phyloP scores from a whole-genome alignment of 2,797 vertebrate species.

The Lateolabrax maculatus region DNA sequence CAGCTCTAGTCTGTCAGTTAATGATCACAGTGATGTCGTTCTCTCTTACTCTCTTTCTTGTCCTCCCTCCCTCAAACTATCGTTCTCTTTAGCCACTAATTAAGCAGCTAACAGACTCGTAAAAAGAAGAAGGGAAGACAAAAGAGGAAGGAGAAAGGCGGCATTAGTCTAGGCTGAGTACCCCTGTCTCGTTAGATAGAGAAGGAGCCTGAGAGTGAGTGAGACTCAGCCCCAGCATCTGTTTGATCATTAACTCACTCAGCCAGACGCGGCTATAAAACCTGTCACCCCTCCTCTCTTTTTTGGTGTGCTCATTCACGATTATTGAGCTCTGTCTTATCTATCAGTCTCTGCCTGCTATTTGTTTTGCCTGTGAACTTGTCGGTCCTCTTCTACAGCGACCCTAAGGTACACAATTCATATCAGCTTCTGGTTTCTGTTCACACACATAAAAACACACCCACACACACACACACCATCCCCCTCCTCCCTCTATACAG shows the following conservation, averaged over 20 bases:
- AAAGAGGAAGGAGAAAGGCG: slow-evolving; percentile 64
- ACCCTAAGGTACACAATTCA: slow-evolving; percentile 20
- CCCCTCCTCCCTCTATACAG: slow-evolving; percentile 3
- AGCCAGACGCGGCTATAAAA: slow-evolving; percentile 62
- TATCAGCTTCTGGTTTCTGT: slow-evolving; percentile 50
- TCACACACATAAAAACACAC: slow-evolving; percentile 34
- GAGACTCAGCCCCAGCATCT: slow-evolving; percentile 56
- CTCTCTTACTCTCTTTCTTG: slow-evolving; percentile 18
- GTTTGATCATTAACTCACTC: slow-evolving; percentile 79
- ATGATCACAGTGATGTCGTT: slow-evolving; percentile 47
- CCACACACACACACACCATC: background rate
- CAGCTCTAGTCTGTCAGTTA: slow-evolving; percentile 40
- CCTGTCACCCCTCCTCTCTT: slow-evolving; percentile 35
- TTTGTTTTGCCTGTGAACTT: slow-evolving; percentile 55
- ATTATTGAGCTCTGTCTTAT: slow-evolving; percentile 42
- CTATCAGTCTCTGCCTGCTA: background rate
- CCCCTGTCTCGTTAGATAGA: slow-evolving; percentile 70
- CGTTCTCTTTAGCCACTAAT: slow-evolving; percentile 63
- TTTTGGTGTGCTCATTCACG: slow-evolving; percentile 50
- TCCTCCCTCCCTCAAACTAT: slow-evolving; percentile 25
- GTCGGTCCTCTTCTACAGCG: slow-evolving; percentile 19
- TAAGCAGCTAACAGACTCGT: slow-evolving; percentile 64
- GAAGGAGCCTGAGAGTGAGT: slow-evolving; percentile 41
- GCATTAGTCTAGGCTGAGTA: slow-evolving; percentile 77
- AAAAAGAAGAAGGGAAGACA: slow-evolving; percentile 54